Percentiles rank a stretch among this genome's conserved stretches.
Evolutionary conservation across 2,113 vertebrate genomes (phyloP).

Genomic region (Serinus canaria): DNA sequence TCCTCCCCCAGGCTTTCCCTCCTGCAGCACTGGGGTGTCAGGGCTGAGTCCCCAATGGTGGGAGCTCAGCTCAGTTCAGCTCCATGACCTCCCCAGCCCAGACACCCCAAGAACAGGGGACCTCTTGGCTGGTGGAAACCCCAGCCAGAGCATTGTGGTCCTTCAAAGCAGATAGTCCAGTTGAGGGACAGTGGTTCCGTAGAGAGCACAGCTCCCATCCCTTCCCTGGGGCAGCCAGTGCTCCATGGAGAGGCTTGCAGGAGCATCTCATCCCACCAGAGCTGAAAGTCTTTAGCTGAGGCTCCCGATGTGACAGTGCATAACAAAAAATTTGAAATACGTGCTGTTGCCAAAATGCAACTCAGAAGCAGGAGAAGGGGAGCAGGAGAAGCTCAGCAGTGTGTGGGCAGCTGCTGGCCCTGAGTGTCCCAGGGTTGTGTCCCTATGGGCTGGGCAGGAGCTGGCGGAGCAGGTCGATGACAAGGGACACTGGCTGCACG

Average conservation of each 20-base stretch:
- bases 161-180: not conserved
- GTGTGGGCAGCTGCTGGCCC: not conserved
- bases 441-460: conserved; percentile 62
- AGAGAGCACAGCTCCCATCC: not conserved
- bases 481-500: conserved; percentile 67
- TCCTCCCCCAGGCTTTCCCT: not conserved
- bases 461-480: conserved; percentile 71
- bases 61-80: not conserved
- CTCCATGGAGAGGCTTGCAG: rapidly evolving
- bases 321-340: not conserved
- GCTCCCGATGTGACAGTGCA: rapidly evolving
- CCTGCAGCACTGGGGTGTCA: rapidly evolving
- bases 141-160: not conserved
- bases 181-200: not conserved
- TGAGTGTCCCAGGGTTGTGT: not conserved
- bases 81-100: not conserved
- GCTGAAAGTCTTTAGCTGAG: not conserved
- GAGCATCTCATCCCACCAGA: not conserved
- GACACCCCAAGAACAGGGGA: not conserved
- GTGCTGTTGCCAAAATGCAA: conserved; percentile 23
- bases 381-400: not conserved
- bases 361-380: not conserved
- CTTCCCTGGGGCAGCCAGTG: not conserved
- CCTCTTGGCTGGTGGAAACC: not conserved
- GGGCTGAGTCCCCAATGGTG: rapidly evolving